Evolutionary conservation across 1,140 invertebrate species (phyloP).

Genomic region (Dermatophagoides farinae): DNA sequence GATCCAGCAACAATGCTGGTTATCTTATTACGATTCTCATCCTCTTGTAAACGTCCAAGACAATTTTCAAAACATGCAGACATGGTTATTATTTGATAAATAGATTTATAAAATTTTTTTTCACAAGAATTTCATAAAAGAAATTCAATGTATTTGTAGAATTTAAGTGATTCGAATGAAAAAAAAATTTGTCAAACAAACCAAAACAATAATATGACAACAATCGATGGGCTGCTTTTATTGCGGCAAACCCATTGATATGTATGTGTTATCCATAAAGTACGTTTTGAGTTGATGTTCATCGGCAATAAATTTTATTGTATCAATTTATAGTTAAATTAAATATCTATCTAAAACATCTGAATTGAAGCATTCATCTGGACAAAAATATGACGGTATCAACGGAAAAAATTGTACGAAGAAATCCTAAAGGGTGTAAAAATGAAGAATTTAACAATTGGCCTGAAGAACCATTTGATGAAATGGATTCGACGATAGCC

Average conservation of each 20-base stretch:
- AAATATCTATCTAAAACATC: background rate
- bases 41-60: background rate
- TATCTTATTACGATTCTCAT: background rate
- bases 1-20: background rate
- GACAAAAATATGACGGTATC: background rate
- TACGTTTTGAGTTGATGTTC: background rate
- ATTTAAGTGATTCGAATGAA: background rate
- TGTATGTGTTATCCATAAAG: background rate
- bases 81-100: background rate
- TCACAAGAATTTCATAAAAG: too few species aligned
- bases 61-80: background rate
- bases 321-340: too few species aligned
- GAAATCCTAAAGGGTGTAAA: constrained; percentile 16
- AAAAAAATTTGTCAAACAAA: background rate
- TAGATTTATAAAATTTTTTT: background rate
- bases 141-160: background rate
- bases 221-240: too few species aligned
- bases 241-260: too few species aligned
- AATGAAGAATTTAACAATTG: constrained; percentile 82
- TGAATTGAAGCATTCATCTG: background rate
- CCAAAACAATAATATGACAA: background rate
- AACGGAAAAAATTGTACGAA: background rate
- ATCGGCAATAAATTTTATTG: background rate
- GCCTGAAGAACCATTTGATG: constrained; percentile 94
- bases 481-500: constrained; percentile 96